Evolutionary conservation across 2,888 invertebrate genomes (phyloP).

Genomic region (Lysandra coridon): DNA sequence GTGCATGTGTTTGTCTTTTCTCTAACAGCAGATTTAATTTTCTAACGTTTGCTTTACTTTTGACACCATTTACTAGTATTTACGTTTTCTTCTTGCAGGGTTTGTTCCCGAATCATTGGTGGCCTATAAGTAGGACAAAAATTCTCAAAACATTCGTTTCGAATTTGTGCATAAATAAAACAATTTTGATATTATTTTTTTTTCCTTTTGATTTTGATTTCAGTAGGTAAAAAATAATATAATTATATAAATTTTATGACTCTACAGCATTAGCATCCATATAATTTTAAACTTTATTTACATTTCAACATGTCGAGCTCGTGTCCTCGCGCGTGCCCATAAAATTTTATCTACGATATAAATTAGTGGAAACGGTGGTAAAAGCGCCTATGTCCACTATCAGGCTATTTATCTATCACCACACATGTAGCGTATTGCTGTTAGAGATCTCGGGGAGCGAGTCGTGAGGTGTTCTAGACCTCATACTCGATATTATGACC

Average conservation of each 20-base stretch:
- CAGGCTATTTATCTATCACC: conserved; percentile 59
- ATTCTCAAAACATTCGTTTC: not conserved
- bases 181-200: too few species aligned
- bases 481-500: conserved; percentile 10
- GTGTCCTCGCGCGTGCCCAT: conserved; percentile 22
- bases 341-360: conserved; percentile 49
- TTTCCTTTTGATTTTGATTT: not conserved
- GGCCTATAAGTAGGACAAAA: not conserved
- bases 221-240: not conserved
- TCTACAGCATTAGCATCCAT: not conserved
- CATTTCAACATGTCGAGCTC: not conserved
- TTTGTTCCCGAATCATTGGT: not conserved
- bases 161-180: too few species aligned
- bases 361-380: conserved; percentile 59
- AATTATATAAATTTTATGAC: not conserved
- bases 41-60: not conserved
- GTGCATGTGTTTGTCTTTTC: too few species aligned
- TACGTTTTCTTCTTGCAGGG: not conserved
- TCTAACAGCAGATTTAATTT: not conserved
- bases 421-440: conserved; percentile 39
- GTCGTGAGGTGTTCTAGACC: conserved; percentile 39
- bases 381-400: conserved; percentile 64
- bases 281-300: not conserved
- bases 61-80: too few species aligned
- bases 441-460: conserved; percentile 29